A percentile compares a stretch with the other conserved stretches of the same genome.
phyloP scores from a whole-genome alignment of 2,888 invertebrate genomes.

The Tenthredo distinguenda region DNA sequence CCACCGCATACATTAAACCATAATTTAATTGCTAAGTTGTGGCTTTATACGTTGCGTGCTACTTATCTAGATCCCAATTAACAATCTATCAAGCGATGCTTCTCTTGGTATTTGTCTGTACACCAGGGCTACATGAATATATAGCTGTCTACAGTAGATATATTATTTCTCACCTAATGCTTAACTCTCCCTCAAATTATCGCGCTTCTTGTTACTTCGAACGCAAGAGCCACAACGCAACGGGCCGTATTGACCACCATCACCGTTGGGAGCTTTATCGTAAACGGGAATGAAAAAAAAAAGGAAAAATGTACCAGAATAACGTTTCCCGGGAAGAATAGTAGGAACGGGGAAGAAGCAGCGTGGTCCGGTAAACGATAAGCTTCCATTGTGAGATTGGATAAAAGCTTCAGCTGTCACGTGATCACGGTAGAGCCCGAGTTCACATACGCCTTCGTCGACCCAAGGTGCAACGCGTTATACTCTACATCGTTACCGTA shows the following conservation, averaged over 20 bases:
- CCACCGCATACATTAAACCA: background rate
- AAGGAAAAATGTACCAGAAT: no score
- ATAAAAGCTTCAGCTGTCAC: background rate
- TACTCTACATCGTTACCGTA: constrained; percentile 23
- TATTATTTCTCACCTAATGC: background rate
- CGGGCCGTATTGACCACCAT: background rate
- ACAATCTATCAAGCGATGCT: constrained; percentile 37
- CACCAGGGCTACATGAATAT: background rate
- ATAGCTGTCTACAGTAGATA: background rate
- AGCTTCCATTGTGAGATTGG: background rate
- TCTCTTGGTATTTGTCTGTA: background rate
- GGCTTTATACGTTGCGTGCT: constrained; percentile 7
- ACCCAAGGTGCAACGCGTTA: background rate
- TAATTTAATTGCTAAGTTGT: background rate
- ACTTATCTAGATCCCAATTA: constrained; percentile 52
- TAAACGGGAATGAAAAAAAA: background rate
- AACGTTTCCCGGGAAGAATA: background rate
- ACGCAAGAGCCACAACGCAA: background rate
- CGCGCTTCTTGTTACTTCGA: background rate
- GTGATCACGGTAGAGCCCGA: background rate
- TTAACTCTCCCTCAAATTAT: background rate
- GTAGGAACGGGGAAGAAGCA: background rate
- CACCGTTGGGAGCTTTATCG: background rate
- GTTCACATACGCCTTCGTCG: background rate
- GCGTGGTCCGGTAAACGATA: background rate